Percentiles rank a stretch among this genome's conserved stretches.
Conservation (phyloP, 2,888 invertebrate genomes). For the Pecten maximus region DNA sequence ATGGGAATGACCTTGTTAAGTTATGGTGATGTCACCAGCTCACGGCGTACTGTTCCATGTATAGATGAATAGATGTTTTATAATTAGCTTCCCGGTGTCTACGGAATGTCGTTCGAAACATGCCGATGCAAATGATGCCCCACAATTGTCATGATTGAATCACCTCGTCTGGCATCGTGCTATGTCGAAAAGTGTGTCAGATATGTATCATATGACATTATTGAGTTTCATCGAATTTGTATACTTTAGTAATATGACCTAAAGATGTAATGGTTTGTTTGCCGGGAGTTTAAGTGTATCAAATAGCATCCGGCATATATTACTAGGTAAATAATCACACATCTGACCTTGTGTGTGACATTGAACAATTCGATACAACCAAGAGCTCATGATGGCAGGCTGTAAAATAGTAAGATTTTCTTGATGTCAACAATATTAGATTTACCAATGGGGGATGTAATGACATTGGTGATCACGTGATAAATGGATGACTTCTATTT, state of each 20-base stretch:
- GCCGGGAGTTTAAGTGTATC: neutral
- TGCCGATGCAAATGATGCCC: neutral
- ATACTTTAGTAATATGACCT: neutral
- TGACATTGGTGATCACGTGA: neutral
- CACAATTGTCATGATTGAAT: neutral
- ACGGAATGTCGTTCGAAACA: neutral
- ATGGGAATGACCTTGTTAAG: neutral
- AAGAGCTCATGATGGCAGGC: too few relatives aligned
- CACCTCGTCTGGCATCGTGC: neutral
- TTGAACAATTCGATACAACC: too few relatives aligned
- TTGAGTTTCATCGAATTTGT: neutral
- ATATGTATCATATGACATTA: neutral
- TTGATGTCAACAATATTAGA: neutral
- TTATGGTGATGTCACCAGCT: neutral
- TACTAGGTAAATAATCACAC: neutral
- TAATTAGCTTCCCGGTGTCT: neutral
- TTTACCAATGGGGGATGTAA: neutral
- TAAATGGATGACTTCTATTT: neutral
- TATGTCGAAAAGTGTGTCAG: neutral
- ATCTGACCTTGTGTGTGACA: neutral
- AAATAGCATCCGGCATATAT: neutral
- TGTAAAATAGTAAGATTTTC: neutral
- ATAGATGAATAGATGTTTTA: neutral
- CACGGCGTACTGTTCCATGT: neutral
- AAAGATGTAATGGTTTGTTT: neutral